Evolutionary conservation across 2,888 invertebrate genomes (phyloP).

Genomic region (Cerastoderma edule): DNA sequence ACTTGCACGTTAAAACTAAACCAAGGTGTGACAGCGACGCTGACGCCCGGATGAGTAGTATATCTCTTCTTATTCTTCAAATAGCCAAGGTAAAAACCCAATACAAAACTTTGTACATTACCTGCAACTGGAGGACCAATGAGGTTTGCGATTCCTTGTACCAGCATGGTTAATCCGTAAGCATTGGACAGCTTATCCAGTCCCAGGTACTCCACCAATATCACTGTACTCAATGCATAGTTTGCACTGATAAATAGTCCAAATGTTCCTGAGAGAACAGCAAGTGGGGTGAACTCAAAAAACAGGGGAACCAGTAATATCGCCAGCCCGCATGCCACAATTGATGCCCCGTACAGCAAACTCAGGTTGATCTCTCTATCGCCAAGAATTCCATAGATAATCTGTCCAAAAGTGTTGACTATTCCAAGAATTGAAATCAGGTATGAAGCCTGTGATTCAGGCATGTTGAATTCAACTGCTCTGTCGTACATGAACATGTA

Average conservation of each 20-base stretch:
- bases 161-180: slow-evolving; percentile 93
- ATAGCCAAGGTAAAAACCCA: too few species aligned
- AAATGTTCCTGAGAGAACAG: slow-evolving; percentile 85
- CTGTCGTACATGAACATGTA: slow-evolving; percentile 97
- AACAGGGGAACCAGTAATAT: slow-evolving; percentile 77
- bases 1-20: too few species aligned
- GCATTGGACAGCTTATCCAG: slow-evolving; percentile 95
- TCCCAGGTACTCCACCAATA: slow-evolving; percentile 94
- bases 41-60: too few species aligned
- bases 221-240: slow-evolving; percentile 93
- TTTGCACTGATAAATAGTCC: slow-evolving; percentile 96
- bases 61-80: too few species aligned
- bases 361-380: slow-evolving; percentile 93
- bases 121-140: slow-evolving; percentile 92
- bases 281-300: slow-evolving; percentile 67
- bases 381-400: slow-evolving; percentile 92
- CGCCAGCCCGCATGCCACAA: slow-evolving; percentile 85
- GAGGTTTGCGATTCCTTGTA: slow-evolving; percentile 94
- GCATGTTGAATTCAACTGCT: slow-evolving; percentile 86
- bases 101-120: too few species aligned
- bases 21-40: too few species aligned
- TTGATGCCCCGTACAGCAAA: slow-evolving; percentile 92
- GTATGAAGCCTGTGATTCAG: slow-evolving; percentile 86
- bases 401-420: slow-evolving; percentile 92
- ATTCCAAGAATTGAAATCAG: slow-evolving; percentile 91